Base-by-base conservation (phyloP, 2,797 vertebrate genomes). In the Dromococcyx pavoninus region DNA sequence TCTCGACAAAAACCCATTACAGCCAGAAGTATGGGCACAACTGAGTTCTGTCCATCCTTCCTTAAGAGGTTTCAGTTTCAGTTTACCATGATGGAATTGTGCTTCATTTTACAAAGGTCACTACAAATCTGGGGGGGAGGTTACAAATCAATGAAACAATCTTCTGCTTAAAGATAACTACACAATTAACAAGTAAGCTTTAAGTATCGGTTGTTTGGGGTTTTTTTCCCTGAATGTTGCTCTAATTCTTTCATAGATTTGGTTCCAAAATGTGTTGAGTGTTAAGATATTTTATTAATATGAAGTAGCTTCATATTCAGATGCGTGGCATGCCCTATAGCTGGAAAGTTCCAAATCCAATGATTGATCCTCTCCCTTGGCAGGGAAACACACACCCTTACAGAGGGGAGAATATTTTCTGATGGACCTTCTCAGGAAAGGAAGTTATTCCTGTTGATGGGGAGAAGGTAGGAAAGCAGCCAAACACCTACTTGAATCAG, bases 301-400 rank as follows among this genome's bases (percentile, higher is more conserved):
- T 16, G 50, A 88, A 89, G 39, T 28, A 79, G 27, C 16, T 89
- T 79, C 73, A 62, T 35, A 81, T 73, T 92, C 67, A 93, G 37
- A 78, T 79, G 27, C 3, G 2, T 73, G 56, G 41, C 19, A 62
- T 82, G 71, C 72, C 33, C 62, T 2, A 51, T 4, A 75, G 16
- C 33, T 62, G 32, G 56, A 27, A 73, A 85, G 23, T 67, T 91
- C 62, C 64, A 85, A 84, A 85, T 73, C 71, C 60, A 48, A 41
- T 0, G 0, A 10, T 28, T 56, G 66, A 87, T 60, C 13, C 15
- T 19, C 24, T 71, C 10, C 30, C 53, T 83, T 2, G 0, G 23
- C 21, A 77, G 53, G 46, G 30, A 46, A 91, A 76, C 57, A 77
- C 33, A 37, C 14, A 76, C 16, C 10, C 13, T 62, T n/a, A 62